Conservation (phyloP, 2,113 vertebrate species). For the Hylia prasina region DNA sequence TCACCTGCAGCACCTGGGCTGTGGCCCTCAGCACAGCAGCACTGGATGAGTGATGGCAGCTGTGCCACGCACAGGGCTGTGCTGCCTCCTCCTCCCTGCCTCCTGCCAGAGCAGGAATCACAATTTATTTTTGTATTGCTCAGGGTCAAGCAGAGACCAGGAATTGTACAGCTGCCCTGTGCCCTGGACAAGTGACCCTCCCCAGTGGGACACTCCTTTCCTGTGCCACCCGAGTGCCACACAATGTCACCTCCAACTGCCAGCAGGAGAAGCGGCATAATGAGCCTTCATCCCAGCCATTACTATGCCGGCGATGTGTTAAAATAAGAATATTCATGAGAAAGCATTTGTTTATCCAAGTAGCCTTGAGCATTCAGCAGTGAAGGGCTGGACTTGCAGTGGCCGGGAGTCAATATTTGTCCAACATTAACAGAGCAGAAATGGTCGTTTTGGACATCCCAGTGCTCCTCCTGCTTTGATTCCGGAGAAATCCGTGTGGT, state of each 20-base stretch:
- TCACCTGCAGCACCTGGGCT: background rate
- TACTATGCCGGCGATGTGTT: background rate
- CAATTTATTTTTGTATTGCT: background rate
- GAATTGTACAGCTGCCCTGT: background rate
- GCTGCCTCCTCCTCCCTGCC: background rate
- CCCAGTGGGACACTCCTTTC: background rate
- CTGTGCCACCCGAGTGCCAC: background rate
- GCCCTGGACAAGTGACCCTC: background rate
- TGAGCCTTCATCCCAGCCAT: background rate
- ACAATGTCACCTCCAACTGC: constrained; percentile 1
- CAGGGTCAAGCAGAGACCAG: background rate
- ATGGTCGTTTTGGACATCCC: background rate
- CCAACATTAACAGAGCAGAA: background rate
- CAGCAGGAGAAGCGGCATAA: background rate
- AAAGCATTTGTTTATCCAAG: constrained; percentile 55
- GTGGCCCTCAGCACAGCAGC: background rate
- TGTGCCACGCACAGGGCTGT: background rate
- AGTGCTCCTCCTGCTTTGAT: background rate
- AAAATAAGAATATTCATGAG: constrained; percentile 50
- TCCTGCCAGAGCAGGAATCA: background rate
- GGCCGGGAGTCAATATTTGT: constrained; percentile 39
- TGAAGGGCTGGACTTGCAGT: background rate
- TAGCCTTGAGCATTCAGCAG: constrained; percentile 34
- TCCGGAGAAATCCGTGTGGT: background rate
- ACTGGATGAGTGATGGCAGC: background rate